Base-by-base conservation (phyloP, 2,113 vertebrate species). In the Ardeotis arabs region DNA sequence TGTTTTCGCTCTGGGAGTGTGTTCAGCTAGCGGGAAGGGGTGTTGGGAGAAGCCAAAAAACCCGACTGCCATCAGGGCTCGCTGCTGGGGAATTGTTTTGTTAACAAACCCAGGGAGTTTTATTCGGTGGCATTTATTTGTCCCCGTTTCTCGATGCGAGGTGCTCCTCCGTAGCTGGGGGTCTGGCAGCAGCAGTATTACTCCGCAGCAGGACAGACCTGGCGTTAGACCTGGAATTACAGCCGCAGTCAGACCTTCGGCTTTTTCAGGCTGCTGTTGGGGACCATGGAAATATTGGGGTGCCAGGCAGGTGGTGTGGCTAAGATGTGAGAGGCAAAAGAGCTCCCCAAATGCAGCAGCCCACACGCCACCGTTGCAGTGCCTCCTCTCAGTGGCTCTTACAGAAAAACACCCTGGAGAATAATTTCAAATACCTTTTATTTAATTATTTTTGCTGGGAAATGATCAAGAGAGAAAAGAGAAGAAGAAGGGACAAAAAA, bases 311-410 rank as follows among this genome's bases (percentile, higher is more conserved):
- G 5, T 18, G 44, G 1, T 2, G 45, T 20, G 44, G 45, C 27
- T 59, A 14, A 72, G 44, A 14, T 7, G 22, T 53, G 91, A 56
- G 73, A 37, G 15, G 28, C 37, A 62, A 16, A 79, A 50, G 8
- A 3, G 25, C 31, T 70, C 66, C 45, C 67, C 60, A 50, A 4
- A 29, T 24, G 15, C 0, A 0, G 49, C 52, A 72, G 56, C 39
- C 24, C 31, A 2, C 39, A 5, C 13, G 29, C 44, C 11, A 15
- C 45, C 0, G 0, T 4, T 17, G 28, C 41, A 8, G 37, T 19
- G n/a, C 47, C 31, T 55, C 12, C 12, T 12, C 69, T 59, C 88
- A 21, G 45, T 1, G 52, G 39, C 37, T 59, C 19, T 44, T 14
- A 12, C 8, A 56, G 58, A 44, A 87, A 58, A 78, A 22, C 45